Evolutionary conservation across 2,888 invertebrate genomes (phyloP), one percentile per base, ranked within the genome.

Genomic region (Ferrisia virgata): DNA sequence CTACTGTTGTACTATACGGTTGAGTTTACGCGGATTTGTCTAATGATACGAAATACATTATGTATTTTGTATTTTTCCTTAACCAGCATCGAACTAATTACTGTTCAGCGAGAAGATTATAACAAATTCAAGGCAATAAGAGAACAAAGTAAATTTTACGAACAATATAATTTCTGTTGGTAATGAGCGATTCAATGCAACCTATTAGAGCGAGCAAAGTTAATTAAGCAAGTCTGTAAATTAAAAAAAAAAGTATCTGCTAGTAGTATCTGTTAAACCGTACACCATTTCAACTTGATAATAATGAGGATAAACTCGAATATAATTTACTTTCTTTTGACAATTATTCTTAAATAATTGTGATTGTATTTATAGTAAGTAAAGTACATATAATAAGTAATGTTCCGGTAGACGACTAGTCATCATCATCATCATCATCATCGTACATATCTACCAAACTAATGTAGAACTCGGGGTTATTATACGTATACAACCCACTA

Each of bases 191-290:
- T 83, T 83, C 83, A 43, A 25, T 72, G 83, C 76, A 83, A 83
- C 76, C 83, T 83, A 83, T 83, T 83, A 83, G 83, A 83, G 83
- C 83, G 83, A 40, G 83, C 83, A 83, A 83, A 83, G 83, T 83
- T 83, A 83, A 83, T 83, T 83, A 83, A 83, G 83, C 83, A 83
- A 83, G 83, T 83, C 83, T 83, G 83, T 83, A 83, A 83, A 83
- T 83, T 83, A 83, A 83, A 69, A 64, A 83, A 69, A 64, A 83
- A 69, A 47, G 47, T 36, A 82, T 69, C 69, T 76, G 31, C 15
- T 13, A 69, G 39, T 82, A 64, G 83, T 83, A 40, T 83, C 83
- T 83, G 83, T 83, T 83, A 83, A 83, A 83, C 76, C 83, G 83
- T 83, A 83, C 83, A 83, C 83, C 76, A 83, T 83, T 83, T 83